A percentile compares a stretch with the other conserved stretches of the same genome.
phyloP scores from a whole-genome alignment of 2,113 vertebrate genomes.

The Podarcis cretensis region DNA sequence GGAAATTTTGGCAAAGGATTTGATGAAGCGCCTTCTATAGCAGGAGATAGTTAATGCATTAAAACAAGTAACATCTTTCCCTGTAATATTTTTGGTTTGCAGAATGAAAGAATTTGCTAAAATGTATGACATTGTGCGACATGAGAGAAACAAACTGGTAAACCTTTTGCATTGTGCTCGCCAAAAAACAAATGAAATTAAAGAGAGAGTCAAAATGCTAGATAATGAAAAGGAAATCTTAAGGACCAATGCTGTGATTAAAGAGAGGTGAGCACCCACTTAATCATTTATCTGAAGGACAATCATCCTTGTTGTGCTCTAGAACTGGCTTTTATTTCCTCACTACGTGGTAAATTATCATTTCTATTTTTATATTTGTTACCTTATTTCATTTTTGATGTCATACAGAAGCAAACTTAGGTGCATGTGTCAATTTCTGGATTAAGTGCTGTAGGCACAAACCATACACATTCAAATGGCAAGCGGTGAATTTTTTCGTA shows the following conservation, averaged over 20 bases:
- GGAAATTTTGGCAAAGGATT: constrained; percentile 23
- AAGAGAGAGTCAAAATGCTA: constrained; percentile 78
- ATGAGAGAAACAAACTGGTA: constrained; percentile 87
- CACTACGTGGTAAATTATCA: neutral
- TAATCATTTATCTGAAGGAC: neutral
- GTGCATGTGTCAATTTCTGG: neutral
- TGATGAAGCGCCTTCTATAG: constrained; percentile 9
- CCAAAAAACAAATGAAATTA: constrained; percentile 81
- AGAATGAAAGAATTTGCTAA: constrained; percentile 82
- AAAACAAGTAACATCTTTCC: constrained; percentile 34
- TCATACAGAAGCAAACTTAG: too few relatives aligned
- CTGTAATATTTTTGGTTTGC: constrained; percentile 50
- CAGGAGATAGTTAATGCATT: neutral
- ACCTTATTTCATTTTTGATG: neutral
- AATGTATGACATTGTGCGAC: constrained; percentile 77
- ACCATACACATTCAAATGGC: neutral
- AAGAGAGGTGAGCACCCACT: constrained; percentile 82
- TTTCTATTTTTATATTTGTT: constrained; percentile 8
- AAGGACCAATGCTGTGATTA: constrained; percentile 71
- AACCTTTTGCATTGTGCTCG: constrained; percentile 80
- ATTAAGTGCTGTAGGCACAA: neutral
- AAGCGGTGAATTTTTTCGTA: too few relatives aligned
- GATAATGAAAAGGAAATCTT: constrained; percentile 86
- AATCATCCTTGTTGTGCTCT: neutral
- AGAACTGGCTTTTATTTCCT: neutral